phyloP scores from a whole-genome alignment of 2,113 vertebrate genomes.

The Ophiodon elongatus region DNA sequence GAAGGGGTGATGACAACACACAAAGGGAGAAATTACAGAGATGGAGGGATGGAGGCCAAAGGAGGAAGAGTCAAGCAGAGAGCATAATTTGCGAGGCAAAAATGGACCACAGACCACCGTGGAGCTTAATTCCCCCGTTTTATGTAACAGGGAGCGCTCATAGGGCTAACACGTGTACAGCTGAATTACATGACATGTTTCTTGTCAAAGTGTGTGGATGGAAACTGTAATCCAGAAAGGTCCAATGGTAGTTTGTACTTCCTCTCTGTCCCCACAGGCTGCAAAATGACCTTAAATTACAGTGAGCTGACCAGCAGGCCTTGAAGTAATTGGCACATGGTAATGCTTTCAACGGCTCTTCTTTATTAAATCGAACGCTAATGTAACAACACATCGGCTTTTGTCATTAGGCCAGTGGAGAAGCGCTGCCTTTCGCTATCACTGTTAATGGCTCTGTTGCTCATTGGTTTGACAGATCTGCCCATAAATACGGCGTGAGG shows the following conservation, averaged over 20 bases:
- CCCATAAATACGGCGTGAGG: slow-evolving; percentile 54
- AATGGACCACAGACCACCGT: slow-evolving; percentile 40
- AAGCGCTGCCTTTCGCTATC: slow-evolving; percentile 53
- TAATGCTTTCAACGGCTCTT: slow-evolving; percentile 65
- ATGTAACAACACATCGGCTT: slow-evolving; percentile 55
- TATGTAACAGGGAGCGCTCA: slow-evolving; percentile 40
- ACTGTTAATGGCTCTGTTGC: slow-evolving; percentile 56
- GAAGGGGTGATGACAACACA: slow-evolving; percentile 28
- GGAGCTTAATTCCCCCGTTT: slow-evolving; percentile 43
- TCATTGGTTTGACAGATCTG: slow-evolving; percentile 68
- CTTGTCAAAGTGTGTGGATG: slow-evolving; percentile 27
- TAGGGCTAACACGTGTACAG: slow-evolving; percentile 29
- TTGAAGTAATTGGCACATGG: slow-evolving; percentile 72
- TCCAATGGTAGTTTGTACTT: slow-evolving; percentile 36
- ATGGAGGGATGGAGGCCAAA: slow-evolving; percentile 26
- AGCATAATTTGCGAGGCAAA: slow-evolving; percentile 51
- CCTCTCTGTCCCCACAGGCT: slow-evolving; percentile 46
- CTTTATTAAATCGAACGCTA: slow-evolving; percentile 66
- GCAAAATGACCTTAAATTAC: slow-evolving; percentile 65
- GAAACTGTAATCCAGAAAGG: slow-evolving; percentile 34
- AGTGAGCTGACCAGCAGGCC: slow-evolving; percentile 56
- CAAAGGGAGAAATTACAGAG: slow-evolving; percentile 46
- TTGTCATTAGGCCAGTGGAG: slow-evolving; percentile 60
- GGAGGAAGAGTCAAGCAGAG: slow-evolving; percentile 56
- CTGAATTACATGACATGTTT: slow-evolving; percentile 9